A percentile compares a stretch with the other conserved stretches of the same genome.
These are phyloP conservation scores for Macrosiphum euphorbiae DNA, from an alignment of 2,888 invertebrate species.

Conservation along the genomic window DNA sequence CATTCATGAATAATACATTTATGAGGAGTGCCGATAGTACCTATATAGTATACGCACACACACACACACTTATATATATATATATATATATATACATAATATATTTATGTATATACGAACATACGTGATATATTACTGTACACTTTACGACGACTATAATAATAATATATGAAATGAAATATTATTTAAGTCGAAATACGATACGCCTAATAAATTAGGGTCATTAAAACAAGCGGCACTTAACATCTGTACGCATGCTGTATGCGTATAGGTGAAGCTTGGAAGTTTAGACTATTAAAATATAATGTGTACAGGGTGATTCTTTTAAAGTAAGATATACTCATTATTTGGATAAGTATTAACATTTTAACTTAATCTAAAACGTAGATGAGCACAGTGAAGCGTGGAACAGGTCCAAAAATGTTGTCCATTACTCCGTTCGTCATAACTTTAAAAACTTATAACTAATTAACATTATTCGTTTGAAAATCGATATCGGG, in stretches of 20 bases:
- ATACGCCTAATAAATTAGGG: constrained; percentile 8
- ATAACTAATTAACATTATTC: background rate
- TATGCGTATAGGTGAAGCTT: background rate
- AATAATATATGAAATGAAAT: constrained; percentile 9
- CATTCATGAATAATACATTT: background rate
- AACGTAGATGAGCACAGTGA: background rate
- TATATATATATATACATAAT: background rate
- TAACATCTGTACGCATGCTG: background rate
- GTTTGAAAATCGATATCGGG: background rate
- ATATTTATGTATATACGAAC: background rate
- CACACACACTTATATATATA: background rate
- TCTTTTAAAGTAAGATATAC: background rate
- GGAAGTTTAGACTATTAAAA: background rate
- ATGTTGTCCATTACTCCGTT: background rate
- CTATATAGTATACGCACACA: background rate
- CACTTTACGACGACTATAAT: background rate
- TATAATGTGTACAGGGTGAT: background rate
- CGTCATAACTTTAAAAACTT: background rate
- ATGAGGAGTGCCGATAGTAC: background rate
- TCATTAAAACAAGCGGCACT: constrained; percentile 7
- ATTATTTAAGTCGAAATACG: constrained; percentile 5
- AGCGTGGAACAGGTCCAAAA: background rate
- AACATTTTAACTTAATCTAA: background rate
- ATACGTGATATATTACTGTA: background rate
- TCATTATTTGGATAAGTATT: background rate